A percentile compares a stretch with the other conserved stretches of the same genome.
Evolutionary conservation across 1,140 invertebrate genomes (phyloP).

Genomic region (Lycorma delicatula): DNA sequence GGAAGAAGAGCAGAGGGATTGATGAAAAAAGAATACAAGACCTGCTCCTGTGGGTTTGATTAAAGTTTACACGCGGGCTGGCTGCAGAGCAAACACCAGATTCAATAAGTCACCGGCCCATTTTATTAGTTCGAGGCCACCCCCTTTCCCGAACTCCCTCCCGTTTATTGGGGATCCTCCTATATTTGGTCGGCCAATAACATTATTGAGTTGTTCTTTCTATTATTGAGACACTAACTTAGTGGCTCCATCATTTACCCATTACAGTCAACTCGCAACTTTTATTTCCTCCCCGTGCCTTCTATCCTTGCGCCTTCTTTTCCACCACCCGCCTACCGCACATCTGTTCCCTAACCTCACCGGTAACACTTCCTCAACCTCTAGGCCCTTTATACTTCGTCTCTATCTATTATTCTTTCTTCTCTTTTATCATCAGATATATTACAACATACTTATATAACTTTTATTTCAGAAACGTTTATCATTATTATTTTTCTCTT

Average conservation of each 20-base stretch:
- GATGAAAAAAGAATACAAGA: constrained; percentile 16
- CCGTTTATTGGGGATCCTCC: constrained; percentile 7
- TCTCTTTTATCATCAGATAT: too few species aligned
- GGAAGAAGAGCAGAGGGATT: constrained; percentile 1
- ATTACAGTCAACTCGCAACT: not conserved
- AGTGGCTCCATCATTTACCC: constrained; percentile 13
- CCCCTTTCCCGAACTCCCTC: constrained; percentile 16
- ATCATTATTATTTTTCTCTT: too few species aligned
- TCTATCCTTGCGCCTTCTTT: too few species aligned
- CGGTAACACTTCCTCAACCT: too few species aligned
- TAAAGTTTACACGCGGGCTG: constrained; percentile 26
- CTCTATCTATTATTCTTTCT: too few species aligned
- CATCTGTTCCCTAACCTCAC: too few species aligned
- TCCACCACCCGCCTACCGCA: too few species aligned
- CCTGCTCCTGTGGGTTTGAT: constrained; percentile 19
- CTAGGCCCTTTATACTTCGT: too few species aligned
- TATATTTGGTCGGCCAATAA: constrained; percentile 22
- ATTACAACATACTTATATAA: too few species aligned
- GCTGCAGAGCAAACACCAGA: constrained; percentile 20
- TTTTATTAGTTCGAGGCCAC: constrained; percentile 17
- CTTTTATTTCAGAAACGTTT: too few species aligned
- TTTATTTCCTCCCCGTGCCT: not conserved
- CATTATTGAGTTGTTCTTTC: constrained; percentile 25
- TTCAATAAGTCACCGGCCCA: constrained; percentile 25
- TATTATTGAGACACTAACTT: constrained; percentile 23